Evolutionary conservation across 2,113 vertebrate genomes (phyloP), one percentile per base, ranked within the genome.

Genomic region (Labrus mixtus): DNA sequence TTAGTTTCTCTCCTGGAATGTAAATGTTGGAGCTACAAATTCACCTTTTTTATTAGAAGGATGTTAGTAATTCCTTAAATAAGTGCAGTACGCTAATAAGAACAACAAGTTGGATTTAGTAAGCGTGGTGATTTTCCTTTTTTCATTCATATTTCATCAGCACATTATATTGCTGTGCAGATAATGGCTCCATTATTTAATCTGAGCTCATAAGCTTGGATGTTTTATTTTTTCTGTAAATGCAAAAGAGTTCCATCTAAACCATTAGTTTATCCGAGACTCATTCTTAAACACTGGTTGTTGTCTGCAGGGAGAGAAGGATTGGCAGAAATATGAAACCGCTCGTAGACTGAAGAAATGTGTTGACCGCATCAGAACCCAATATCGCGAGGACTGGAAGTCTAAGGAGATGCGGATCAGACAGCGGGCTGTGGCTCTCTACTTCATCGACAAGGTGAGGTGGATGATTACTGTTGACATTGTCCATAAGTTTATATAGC

Each of bases 341-440:
- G 98, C 98, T 54, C 96, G 98, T 46, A 92, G 95, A 77, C 92
- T 99, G 84, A 99, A 99, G 93, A 97, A 97, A 63, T 96, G 95
- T 2, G 98, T 99, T 80, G 97, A 98, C 78, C 96, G 96, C 56
- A 96, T 99, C 89, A 94, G 97, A 70, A 92, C 93, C 67, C 96
- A 98, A 11, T 99, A 99, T 87, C 93, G 95, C 10, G 97, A 99
- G 80, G 98, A 99, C 91, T 99, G 97, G 97, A 99, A 99, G 91
- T 99, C 98, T 79, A 98, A 98, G 92, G 98, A 99, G 85, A 99
- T 99, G 98, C 95, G 96, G 90, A 96, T 98, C 39, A 93, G 98
- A 64, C 98, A 99, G 93, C 94, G 98, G 55, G 96, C 98, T 8
- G 98, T 99, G 85, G 98, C 98, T 0, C 93, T 99, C 37, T 99